Percentiles rank a stretch among this genome's conserved stretches.
phyloP scores from a whole-genome alignment of 2,888 invertebrate genomes.

The Ernsta delagoae region DNA sequence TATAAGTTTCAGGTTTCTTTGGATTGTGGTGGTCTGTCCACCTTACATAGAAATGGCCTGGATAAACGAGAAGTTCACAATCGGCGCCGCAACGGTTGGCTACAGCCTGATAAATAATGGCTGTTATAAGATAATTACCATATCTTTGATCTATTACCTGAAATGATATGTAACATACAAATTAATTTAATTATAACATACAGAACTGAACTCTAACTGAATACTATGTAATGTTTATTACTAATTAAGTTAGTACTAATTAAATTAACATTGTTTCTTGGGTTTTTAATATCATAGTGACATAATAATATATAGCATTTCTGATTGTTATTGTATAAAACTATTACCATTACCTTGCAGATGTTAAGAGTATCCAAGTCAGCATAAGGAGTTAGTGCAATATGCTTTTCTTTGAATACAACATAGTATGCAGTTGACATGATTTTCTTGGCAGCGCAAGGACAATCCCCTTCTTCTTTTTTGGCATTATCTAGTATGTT shows the following conservation, averaged over 20 bases:
- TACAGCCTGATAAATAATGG: conserved; percentile 62
- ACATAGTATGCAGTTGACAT: conserved; percentile 54
- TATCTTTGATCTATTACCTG: conserved; percentile 57
- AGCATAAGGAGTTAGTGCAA: conserved; percentile 49
- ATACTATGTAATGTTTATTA: too few relatives aligned
- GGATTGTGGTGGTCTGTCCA: conserved; percentile 52
- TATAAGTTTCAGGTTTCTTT: conserved; percentile 45
- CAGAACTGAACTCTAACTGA: too few relatives aligned
- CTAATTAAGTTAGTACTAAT: too few relatives aligned
- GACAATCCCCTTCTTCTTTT: neutral
- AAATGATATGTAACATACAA: conserved; percentile 35
- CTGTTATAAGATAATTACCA: conserved; percentile 56
- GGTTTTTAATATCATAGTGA: too few relatives aligned
- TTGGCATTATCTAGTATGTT: conserved; percentile 37
- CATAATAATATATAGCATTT: too few relatives aligned
- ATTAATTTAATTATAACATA: neutral
- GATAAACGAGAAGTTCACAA: conserved; percentile 62
- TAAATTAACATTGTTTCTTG: too few relatives aligned
- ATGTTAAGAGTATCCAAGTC: conserved; percentile 59
- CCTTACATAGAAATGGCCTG: conserved; percentile 66
- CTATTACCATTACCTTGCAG: conserved; percentile 49
- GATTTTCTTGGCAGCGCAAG: conserved; percentile 18
- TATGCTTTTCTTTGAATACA: conserved; percentile 52
- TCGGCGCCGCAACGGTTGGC: conserved; percentile 60
- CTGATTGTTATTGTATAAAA: too few relatives aligned